Evolutionary conservation across 2,797 vertebrate species (phyloP).

Genomic region (Typhlichthys subterraneus): DNA sequence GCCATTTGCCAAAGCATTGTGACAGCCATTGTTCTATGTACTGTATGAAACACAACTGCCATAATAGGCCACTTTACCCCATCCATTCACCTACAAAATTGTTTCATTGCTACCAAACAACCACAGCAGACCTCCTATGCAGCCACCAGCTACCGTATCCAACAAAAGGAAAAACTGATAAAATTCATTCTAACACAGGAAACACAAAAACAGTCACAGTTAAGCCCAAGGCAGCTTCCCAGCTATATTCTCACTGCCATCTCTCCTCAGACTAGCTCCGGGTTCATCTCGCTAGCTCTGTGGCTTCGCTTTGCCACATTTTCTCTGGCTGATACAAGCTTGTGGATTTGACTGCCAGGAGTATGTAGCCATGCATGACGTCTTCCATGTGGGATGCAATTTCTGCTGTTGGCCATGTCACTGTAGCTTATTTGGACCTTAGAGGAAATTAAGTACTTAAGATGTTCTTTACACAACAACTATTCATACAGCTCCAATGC

Average conservation of each 20-base stretch:
- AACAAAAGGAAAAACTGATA: slow-evolving; percentile 31
- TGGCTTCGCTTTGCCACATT: slow-evolving; percentile 28
- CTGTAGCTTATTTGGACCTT: slow-evolving; percentile 48
- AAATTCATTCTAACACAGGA: slow-evolving; percentile 33
- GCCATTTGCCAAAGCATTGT: slow-evolving; percentile 51
- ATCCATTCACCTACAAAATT: slow-evolving; percentile 14
- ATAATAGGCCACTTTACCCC: slow-evolving; percentile 20
- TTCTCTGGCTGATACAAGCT: slow-evolving; percentile 15
- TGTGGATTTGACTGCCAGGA: slow-evolving; percentile 34
- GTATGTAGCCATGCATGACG: slow-evolving; percentile 39
- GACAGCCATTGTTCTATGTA: slow-evolving; percentile 27
- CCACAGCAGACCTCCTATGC: slow-evolving; percentile 15
- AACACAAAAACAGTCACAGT: slow-evolving; percentile 36
- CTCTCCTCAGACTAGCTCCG: slow-evolving; percentile 27
- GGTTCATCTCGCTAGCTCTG: slow-evolving; percentile 20
- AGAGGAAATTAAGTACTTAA: slow-evolving; percentile 39
- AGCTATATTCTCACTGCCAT: slow-evolving; percentile 20
- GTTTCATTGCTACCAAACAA: slow-evolving; percentile 2
- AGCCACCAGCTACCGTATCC: slow-evolving; percentile 13
- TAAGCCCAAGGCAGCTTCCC: slow-evolving; percentile 26
- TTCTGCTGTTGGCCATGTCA: slow-evolving; percentile 32
- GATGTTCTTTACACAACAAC: slow-evolving; percentile 46
- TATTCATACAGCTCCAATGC: slow-evolving; percentile 1
- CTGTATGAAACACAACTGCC: slow-evolving; percentile 23
- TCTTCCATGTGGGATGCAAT: slow-evolving; percentile 21